Evolutionary conservation across 2,888 invertebrate species (phyloP), one percentile per base, ranked within the genome.

Genomic region (Mesoligia furuncula): DNA sequence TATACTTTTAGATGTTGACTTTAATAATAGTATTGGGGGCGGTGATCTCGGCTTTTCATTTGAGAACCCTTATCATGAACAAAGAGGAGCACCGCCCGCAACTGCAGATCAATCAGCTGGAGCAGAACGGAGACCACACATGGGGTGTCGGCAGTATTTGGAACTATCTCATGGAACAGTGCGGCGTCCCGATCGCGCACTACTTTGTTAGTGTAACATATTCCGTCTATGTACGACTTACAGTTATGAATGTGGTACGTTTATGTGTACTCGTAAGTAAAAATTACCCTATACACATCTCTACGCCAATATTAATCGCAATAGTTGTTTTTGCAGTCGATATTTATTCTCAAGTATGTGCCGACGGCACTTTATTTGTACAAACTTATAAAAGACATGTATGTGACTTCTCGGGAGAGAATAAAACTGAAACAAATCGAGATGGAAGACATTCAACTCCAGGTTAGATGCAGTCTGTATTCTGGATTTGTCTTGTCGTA

Each of bases 371-470:
- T 95, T n/a, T 95, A 94, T 85, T 89, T 92, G 90, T 93, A 91
- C 89, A 94, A 91, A 87, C 91, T 93, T 75, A 81, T 95, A 67
- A 95, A 91, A 80, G 91, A 89, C 76, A 88, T 93, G 70, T 94
- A 93, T 85, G 81, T 86, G 62, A 89, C 90, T n/a, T 94, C 94
- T 27, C 91, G 92, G 27, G 92, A 95, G 78, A 89, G 93, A 73
- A 90, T 93, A 80, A 93, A 90, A 81, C 86, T 87, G 72, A 94
- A 94, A 82, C 91, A 93, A 89, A 90, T 87, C 27, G 94, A 96
- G 86, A 87, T 95, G 67, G 95, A 95, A 81, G 96, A 96, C 62
- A 91, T 96, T 84, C 91, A 94, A 80, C 88, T 95, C 61, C 95
- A 96, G 94, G 96, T 96, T 80, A 84, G 80, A 72, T 64, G 62